A percentile compares a stretch with the other conserved stretches of the same genome.
Conservation (phyloP, 2,113 vertebrate species). For the Elachura formosa region DNA sequence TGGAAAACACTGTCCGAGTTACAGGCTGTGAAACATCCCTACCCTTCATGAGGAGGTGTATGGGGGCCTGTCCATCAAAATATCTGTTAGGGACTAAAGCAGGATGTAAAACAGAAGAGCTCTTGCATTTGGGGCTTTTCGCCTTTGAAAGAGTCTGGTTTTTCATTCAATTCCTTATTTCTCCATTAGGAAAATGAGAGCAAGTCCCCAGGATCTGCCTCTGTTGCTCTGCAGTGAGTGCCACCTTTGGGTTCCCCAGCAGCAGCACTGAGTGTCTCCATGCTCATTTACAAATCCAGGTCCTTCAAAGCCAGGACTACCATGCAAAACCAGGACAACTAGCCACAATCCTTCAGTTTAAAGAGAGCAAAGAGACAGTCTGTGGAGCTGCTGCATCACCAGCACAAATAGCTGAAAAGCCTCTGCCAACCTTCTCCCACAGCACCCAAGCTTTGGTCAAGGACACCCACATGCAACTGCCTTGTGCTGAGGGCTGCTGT, state of each 20-base stretch:
- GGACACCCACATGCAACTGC: accelerated
- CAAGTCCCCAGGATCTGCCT: accelerated
- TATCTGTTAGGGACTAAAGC: neutral
- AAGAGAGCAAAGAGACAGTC: neutral
- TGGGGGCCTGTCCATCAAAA: neutral
- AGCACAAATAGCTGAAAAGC: neutral
- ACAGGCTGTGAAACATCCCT: neutral
- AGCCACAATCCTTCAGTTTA: neutral
- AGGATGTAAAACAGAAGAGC: neutral
- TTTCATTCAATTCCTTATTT: neutral
- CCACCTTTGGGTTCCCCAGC: neutral
- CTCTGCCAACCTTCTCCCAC: neutral
- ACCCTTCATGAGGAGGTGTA: neutral
- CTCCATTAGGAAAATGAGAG: neutral
- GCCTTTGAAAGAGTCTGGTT: neutral
- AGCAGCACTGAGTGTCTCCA: neutral
- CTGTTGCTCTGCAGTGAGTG: neutral
- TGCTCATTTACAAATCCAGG: neutral
- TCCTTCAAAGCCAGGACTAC: neutral
- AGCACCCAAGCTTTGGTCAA: neutral
- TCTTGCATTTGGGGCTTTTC: neutral
- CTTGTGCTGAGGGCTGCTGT: neutral
- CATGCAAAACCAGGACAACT: neutral
- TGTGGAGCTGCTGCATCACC: neutral
- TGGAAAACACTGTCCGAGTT: neutral